Conservation (phyloP, 2,113 vertebrate genomes). For the Nycticorax nycticorax region DNA sequence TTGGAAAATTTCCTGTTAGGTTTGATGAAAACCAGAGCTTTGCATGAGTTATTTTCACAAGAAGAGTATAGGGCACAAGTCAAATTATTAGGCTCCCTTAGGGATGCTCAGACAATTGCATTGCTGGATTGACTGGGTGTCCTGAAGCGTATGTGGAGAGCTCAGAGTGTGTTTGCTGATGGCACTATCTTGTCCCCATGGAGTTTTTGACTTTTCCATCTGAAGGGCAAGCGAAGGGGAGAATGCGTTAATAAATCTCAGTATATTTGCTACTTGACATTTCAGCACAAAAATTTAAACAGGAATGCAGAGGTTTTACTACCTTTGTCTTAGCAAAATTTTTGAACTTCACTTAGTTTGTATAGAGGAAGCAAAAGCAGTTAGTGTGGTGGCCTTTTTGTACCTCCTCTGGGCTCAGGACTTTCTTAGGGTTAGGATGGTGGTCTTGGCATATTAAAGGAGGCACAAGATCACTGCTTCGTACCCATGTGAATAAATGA, state of each 20-base stretch:
- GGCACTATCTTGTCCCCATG: not conserved
- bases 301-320: not conserved
- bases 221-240: not conserved
- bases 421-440: not conserved
- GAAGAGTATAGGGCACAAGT: not conserved
- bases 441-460: not conserved
- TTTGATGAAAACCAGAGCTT: constrained; percentile 37
- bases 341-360: not conserved
- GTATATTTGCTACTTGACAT: not conserved
- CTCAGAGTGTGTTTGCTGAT: not conserved
- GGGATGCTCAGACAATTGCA: not conserved
- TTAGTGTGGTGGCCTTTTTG: not conserved
- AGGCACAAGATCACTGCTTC: not conserved
- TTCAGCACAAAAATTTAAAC: not conserved
- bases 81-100: not conserved
- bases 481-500: not conserved
- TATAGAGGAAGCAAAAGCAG: not conserved
- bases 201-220: not conserved
- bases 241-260: not conserved
- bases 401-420: not conserved
- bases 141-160: not conserved
- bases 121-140: not conserved
- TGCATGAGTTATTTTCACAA: not conserved
- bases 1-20: constrained; percentile 9
- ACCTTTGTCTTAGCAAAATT: not conserved